Evolutionary conservation across 2,888 invertebrate genomes (phyloP).

Genomic region (Ariolimax columbianus): DNA sequence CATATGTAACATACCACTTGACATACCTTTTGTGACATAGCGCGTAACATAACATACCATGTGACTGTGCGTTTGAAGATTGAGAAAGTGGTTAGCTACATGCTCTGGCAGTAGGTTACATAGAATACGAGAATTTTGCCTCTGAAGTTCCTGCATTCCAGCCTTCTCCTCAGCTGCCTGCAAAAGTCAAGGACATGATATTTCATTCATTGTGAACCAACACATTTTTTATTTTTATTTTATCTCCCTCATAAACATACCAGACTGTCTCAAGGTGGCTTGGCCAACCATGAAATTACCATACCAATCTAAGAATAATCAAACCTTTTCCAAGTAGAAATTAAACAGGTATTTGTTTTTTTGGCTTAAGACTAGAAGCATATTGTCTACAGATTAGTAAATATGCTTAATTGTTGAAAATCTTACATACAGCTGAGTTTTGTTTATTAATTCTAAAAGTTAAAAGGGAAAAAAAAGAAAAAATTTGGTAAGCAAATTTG

Average conservation of each 20-base stretch:
- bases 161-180: conserved; percentile 92
- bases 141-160: conserved; percentile 94
- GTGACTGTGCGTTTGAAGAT: conserved; percentile 80
- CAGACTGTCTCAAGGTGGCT: background rate
- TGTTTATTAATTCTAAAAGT: too few species aligned
- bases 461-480: too few species aligned
- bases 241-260: background rate
- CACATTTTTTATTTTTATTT: background rate
- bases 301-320: too few species aligned
- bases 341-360: too few species aligned
- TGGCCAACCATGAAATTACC: background rate
- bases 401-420: too few species aligned
- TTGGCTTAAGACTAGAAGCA: too few species aligned
- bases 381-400: too few species aligned
- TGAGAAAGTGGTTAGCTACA: conserved; percentile 93
- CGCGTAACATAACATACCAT: conserved; percentile 63
- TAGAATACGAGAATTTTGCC: conserved; percentile 89
- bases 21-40: too few species aligned
- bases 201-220: background rate
- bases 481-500: too few species aligned
- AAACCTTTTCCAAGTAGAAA: too few species aligned
- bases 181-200: background rate
- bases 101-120: conserved; percentile 94
- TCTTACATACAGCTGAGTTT: too few species aligned
- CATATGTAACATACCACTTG: too few species aligned